Evolutionary conservation across 2,113 vertebrate species (phyloP), one percentile per base, ranked within the genome.

Genomic region (Psilopsiagon aurifrons): DNA sequence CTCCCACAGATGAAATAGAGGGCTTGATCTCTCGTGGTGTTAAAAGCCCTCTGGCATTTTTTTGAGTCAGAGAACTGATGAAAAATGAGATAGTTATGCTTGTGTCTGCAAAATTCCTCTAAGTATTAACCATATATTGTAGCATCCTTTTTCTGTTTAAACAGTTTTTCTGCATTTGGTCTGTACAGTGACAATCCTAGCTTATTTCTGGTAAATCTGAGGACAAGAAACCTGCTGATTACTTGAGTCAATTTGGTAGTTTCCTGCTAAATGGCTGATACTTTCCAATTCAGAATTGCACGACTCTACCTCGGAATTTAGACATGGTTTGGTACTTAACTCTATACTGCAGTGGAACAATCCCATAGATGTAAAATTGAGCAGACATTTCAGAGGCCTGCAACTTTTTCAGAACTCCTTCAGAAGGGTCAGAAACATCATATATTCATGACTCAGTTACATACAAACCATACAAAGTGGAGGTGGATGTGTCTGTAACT

Each of bases 41-140:
- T 59, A 76, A 81, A 94, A 88, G 78, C 68, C 39, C 70, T 68
- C 51, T 69, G 85, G 69, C 67, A 76, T 88, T 91, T 86, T 91
- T 86, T 66, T 16, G 68, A 92, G 62, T 75, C 77, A 86, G 73
- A 91, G 17, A 73, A 78, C 74, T 74, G 96, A 95, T 62, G 41
- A 37, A 94, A 95, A 87, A 84, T 70, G 77, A 94, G 77, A 92
- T 92, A 88, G 96, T 79, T 88, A 67, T 66, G 74, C 15, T 90
- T 69, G 80, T 44, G 46, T 89, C 54, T 14, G 7, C 71, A 79
- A 69, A 91, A 91, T 84, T 35, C 57, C n/a, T 73, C 9, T 11
- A 68, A 84, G 44, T 41, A 91, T 94, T 94, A 94, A 76, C 66
- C 69, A 14, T 44, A 20, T 66, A 12, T 59, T 82, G 28, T 52